Evolutionary conservation across 1,140 invertebrate genomes (phyloP), one percentile per base, ranked within the genome.

Genomic region (Cepaea nemoralis): DNA sequence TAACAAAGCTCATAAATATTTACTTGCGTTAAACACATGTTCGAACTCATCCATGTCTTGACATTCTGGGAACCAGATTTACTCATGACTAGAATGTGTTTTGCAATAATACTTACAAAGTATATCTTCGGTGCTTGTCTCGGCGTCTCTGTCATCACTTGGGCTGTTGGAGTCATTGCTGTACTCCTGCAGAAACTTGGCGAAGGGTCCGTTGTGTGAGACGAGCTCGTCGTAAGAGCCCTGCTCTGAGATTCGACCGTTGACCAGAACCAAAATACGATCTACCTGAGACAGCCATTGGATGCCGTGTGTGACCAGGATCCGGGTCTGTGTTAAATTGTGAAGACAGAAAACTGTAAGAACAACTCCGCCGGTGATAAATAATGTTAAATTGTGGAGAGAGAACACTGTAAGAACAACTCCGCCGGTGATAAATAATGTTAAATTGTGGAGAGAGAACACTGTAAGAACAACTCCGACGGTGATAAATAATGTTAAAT

Each of bases 211-310:
- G 37, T 82, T 80, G 33, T 83, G 77, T 24, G 39, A 71, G 10
- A 88, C 27, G n/a, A 90, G 80, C 50, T 90, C 82, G 19, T 86
- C 37, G 74, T 90, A 92, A 3, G 86, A 88, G 2, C 91, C 91
- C 8, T 73, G 83, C 78, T 91, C 90, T 8, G 80, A 81, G 45
- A 91, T 87, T 12, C 27, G 16, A 0, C 91, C 90, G 66, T 87
- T 80, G 5, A 83, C 70, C 80, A 92, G 79, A 12, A 91, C 85
- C 45, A 88, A 78, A 19, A 92, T 89, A 48, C 77, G 74, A 73
- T 92, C 91, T 35, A 90, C 87, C 5, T 86, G 81, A 6, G 88
- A 86, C n/a, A 92, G 77, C 81, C 87, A 84, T 27, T 88, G 71
- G 42, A 74, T 45, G 27, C 71, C 71, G 22, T 74, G 71, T 42